These are phyloP conservation scores for Cinclus mexicanus DNA, from an alignment of 2,113 vertebrate species.

Conservation along the genomic window DNA sequence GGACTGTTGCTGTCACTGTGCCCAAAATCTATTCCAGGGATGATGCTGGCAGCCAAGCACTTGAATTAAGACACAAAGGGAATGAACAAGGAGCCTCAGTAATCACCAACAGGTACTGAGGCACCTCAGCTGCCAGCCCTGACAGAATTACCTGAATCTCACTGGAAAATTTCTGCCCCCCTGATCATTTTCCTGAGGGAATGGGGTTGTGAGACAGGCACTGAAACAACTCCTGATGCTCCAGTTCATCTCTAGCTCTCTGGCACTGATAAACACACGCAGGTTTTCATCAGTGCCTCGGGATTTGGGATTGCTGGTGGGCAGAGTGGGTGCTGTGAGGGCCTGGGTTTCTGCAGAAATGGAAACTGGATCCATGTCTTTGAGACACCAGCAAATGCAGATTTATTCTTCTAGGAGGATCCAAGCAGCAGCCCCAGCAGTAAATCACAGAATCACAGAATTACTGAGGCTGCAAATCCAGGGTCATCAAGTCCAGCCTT, in stretches of 20 bases:
- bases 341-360: not conserved
- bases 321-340: not conserved
- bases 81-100: not conserved
- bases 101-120: not conserved
- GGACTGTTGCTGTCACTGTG: not conserved
- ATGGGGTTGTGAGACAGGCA: not conserved
- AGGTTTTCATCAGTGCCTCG: not conserved
- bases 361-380: not conserved
- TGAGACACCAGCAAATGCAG: not conserved
- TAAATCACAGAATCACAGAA: not conserved
- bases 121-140: not conserved
- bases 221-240: not conserved
- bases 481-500: not conserved
- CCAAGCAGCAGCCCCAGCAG: not conserved
- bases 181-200: not conserved
- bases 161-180: not conserved
- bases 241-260: not conserved
- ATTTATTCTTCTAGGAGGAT: not conserved
- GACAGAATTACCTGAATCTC: not conserved
- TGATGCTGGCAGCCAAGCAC: not conserved
- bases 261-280: accelerated
- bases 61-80: not conserved
- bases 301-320: not conserved
- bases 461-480: not conserved
- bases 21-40: not conserved